These are phyloP conservation scores for Orcinus orca DNA, from an alignment of 2,113 vertebrate species.

Conservation along the genomic window DNA sequence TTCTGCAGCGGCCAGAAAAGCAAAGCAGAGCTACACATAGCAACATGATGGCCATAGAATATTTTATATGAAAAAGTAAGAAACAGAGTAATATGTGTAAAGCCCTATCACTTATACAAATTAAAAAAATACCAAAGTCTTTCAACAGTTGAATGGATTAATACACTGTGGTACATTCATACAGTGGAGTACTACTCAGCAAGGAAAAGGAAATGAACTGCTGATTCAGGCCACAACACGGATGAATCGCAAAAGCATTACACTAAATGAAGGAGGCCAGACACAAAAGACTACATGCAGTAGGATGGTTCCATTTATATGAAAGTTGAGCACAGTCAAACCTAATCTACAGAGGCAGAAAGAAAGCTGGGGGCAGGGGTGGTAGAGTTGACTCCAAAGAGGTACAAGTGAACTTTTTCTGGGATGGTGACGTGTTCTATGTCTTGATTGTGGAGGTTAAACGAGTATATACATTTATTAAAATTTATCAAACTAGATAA, in stretches of 20 bases:
- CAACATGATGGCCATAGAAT: background rate
- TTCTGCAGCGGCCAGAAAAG: background rate
- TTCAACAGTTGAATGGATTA: fast-evolving
- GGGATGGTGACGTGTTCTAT: background rate
- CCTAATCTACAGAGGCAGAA: fast-evolving
- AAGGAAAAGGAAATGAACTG: fast-evolving
- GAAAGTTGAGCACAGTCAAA: too few species aligned
- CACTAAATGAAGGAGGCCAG: background rate
- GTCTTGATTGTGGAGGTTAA: background rate
- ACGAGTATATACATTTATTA: background rate
- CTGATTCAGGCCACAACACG: fast-evolving
- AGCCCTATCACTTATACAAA: fast-evolving
- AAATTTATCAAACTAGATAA: background rate
- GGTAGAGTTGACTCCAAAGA: too few species aligned
- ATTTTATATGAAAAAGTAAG: background rate
- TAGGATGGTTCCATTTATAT: fast-evolving
- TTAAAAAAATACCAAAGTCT: background rate
- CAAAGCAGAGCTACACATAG: fast-evolving
- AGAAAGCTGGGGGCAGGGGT: background rate
- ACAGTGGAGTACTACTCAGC: background rate
- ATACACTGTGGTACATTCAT: fast-evolving
- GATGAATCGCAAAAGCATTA: background rate
- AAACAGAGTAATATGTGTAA: too few species aligned
- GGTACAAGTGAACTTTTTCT: background rate
- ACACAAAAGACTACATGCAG: fast-evolving